Evolutionary conservation across 1,140 invertebrate genomes (phyloP).

Genomic region (Aethina tumida): DNA sequence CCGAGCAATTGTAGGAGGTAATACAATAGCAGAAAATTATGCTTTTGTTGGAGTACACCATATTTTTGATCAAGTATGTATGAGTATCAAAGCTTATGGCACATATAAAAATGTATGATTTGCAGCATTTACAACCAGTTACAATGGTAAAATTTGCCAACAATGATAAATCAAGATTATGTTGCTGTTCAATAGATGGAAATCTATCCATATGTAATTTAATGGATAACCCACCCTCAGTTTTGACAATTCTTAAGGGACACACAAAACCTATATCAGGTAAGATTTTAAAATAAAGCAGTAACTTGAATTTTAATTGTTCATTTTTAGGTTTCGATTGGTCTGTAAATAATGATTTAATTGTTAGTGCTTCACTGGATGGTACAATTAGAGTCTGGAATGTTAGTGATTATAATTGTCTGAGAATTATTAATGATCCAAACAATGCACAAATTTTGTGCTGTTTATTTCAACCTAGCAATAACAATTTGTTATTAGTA

Average conservation of each 20-base stretch:
- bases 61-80: constrained; percentile 66
- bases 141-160: constrained; percentile 82
- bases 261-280: constrained; percentile 69
- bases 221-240: constrained; percentile 54
- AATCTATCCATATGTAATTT: constrained; percentile 75
- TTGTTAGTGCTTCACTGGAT: constrained; percentile 70
- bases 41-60: constrained; percentile 78
- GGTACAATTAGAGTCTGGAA: constrained; percentile 69
- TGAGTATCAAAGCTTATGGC: not conserved
- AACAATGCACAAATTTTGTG: constrained; percentile 54
- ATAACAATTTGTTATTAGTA: constrained; percentile 84
- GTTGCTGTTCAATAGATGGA: constrained; percentile 72
- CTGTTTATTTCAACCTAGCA: constrained; percentile 74
- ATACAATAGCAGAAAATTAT: constrained; percentile 69
- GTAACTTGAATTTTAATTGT: constrained; percentile 1
- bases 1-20: constrained; percentile 45
- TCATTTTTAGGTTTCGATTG: constrained; percentile 60
- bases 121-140: constrained; percentile 62
- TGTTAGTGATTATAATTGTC: constrained; percentile 43
- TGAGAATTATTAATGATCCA: constrained; percentile 56
- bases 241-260: constrained; percentile 62
- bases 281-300: constrained; percentile 27
- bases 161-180: constrained; percentile 71
- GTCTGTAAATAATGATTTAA: constrained; percentile 77
- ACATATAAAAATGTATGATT: constrained; percentile 16